Evolutionary conservation across 92 coral and sea anemone genomes (phyloP).

Genomic region (Anthopleura xanthogrammica): DNA sequence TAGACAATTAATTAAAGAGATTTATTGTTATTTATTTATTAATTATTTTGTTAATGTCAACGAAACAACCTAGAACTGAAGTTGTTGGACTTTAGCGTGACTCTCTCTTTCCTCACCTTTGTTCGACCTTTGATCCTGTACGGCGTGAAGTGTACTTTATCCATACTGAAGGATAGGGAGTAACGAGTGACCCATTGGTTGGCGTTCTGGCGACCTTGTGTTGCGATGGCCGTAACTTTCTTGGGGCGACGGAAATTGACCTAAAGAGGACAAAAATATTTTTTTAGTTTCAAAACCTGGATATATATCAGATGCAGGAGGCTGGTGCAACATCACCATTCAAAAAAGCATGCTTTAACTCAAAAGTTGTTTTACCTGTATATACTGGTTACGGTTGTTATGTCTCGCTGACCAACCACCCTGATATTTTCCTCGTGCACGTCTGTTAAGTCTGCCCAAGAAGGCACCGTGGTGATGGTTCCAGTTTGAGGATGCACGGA

Average conservation of each 20-base stretch:
- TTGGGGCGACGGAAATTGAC: conserved; percentile 38
- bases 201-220: conserved; percentile 52
- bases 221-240: conserved; percentile 39
- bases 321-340: too few relatives aligned
- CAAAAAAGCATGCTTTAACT: too few relatives aligned
- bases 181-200: conserved; percentile 16
- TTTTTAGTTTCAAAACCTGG: conserved; percentile 20
- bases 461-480: too few relatives aligned
- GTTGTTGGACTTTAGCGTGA: too few relatives aligned
- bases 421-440: too few relatives aligned
- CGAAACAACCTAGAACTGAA: too few relatives aligned
- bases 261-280: neutral
- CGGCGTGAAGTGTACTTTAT: neutral
- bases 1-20: too few relatives aligned
- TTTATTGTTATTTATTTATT: too few relatives aligned
- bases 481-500: conserved; percentile 19
- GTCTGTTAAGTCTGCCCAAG: too few relatives aligned
- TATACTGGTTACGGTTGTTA: conserved; percentile 31
- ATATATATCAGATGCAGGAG: too few relatives aligned
- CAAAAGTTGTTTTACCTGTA: conserved; percentile 7
- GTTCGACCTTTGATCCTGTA: neutral
- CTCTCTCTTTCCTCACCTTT: neutral
- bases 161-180: neutral
- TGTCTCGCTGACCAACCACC: neutral
- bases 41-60: too few relatives aligned